These are phyloP conservation scores for Drosophila bipectinata DNA, from an alignment of 1,140 invertebrate species.

Conservation along the genomic window DNA sequence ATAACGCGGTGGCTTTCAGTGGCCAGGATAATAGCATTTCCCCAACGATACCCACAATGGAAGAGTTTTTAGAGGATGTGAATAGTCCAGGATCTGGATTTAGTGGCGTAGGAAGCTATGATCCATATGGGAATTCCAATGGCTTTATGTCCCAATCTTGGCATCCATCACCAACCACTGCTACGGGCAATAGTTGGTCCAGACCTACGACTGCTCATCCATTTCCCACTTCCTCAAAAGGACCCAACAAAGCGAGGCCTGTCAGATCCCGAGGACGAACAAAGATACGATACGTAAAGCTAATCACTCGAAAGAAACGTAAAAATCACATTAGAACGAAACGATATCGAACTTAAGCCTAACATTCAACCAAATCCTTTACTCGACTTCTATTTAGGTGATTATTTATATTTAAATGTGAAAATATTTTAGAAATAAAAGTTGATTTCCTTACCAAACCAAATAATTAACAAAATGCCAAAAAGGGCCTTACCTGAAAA, in stretches of 20 bases:
- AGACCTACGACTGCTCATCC: constrained; percentile 4
- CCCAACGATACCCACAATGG: constrained; percentile 44
- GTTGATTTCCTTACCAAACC: constrained; percentile 14
- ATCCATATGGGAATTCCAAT: constrained; percentile 33
- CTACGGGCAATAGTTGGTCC: constrained; percentile 17
- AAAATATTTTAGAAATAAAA: neutral
- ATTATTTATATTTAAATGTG: neutral
- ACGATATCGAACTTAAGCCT: constrained; percentile 49
- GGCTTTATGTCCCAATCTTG: constrained; percentile 13
- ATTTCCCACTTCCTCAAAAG: constrained; percentile 7
- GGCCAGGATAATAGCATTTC: constrained; percentile 48
- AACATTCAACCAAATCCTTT: no score
- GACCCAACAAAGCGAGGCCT: constrained; percentile 23
- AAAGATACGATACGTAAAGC: constrained; percentile 57
- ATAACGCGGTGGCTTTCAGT: constrained; percentile 62
- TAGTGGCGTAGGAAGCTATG: constrained; percentile 5
- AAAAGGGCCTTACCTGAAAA: constrained; percentile 33
- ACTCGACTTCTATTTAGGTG: constrained; percentile 5
- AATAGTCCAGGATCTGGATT: neutral
- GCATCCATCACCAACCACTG: constrained; percentile 22
- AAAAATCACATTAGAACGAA: constrained; percentile 65
- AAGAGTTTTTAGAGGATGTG: constrained; percentile 48
- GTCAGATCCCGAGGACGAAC: neutral
- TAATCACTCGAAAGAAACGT: constrained; percentile 60
- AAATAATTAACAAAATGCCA: neutral